phyloP scores from a whole-genome alignment of 2,113 vertebrate genomes.

The Platysternon megacephalum region DNA sequence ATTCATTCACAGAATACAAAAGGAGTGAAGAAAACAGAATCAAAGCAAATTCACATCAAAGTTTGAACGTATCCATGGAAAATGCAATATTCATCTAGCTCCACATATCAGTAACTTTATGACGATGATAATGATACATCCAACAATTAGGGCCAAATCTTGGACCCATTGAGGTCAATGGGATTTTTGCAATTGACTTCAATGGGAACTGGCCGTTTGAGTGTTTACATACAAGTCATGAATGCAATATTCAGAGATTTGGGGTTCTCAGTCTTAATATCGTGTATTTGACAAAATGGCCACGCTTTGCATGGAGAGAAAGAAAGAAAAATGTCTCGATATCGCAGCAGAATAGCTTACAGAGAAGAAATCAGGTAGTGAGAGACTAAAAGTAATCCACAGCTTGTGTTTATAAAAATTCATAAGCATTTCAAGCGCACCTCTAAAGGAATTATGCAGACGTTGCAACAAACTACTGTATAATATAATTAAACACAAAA shows the following conservation, averaged over 20 bases:
- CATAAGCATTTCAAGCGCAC: conserved; percentile 8
- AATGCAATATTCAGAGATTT: background rate
- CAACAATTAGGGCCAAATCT: background rate
- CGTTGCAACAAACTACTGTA: conserved; percentile 41
- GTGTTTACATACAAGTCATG: background rate
- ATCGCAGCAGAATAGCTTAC: conserved; percentile 1
- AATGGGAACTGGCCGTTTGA: background rate
- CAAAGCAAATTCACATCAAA: background rate
- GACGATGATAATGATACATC: background rate
- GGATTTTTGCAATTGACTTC: background rate
- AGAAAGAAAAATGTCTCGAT: background rate
- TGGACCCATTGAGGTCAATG: background rate
- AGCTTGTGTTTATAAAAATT: conserved; percentile 58
- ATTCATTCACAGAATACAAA: background rate
- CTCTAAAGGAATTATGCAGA: conserved; percentile 30
- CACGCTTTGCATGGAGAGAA: background rate
- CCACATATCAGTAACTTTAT: background rate
- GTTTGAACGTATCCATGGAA: background rate
- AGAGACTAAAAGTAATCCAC: conserved; percentile 11
- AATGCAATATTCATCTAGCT: background rate
- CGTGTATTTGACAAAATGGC: conserved; percentile 23
- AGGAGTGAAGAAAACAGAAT: background rate
- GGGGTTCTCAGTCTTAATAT: background rate
- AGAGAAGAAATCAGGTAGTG: background rate
- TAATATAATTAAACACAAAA: conserved; percentile 66